These are phyloP conservation scores for Porites evermanni DNA, from an alignment of 92 coral and sea anemone genomes.

Conservation along the genomic window DNA sequence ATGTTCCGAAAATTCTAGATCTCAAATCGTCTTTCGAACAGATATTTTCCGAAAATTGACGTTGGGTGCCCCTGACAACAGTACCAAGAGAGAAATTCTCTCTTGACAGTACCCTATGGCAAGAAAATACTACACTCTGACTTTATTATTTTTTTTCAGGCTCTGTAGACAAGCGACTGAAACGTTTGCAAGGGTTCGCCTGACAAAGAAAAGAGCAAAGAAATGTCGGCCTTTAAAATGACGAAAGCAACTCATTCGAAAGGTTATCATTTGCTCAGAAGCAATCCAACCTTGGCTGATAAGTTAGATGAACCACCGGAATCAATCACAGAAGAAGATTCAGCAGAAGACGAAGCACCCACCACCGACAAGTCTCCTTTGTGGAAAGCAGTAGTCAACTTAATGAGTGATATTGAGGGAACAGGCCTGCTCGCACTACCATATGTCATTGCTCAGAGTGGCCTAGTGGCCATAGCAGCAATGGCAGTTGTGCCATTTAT, in stretches of 20 bases:
- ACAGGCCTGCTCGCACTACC: slow-evolving; percentile 64
- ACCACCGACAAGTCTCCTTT: slow-evolving; percentile 19
- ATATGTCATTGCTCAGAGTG: slow-evolving; percentile 57
- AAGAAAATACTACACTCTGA: too few relatives aligned
- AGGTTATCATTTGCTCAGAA: not conserved
- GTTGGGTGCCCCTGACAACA: too few relatives aligned
- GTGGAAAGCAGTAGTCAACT: slow-evolving; percentile 57
- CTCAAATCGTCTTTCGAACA: too few relatives aligned
- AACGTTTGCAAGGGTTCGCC: too few relatives aligned
- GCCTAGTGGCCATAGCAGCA: slow-evolving; percentile 44
- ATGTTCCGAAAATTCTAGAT: too few relatives aligned
- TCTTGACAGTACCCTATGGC: too few relatives aligned
- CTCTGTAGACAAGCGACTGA: too few relatives aligned
- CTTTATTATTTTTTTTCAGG: too few relatives aligned
- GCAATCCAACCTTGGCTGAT: not conserved
- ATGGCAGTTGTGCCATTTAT: slow-evolving; percentile 41
- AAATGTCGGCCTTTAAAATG: not conserved
- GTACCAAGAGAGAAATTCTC: too few relatives aligned
- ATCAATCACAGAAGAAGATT: not conserved
- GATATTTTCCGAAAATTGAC: too few relatives aligned
- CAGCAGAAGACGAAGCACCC: not conserved
- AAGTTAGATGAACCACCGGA: not conserved
- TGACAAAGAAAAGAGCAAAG: too few relatives aligned
- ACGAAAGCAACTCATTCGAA: not conserved
- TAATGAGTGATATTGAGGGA: slow-evolving; percentile 53